Percentiles rank a stretch among this genome's conserved stretches.
These are phyloP conservation scores for Eupsittula cactorum DNA, from an alignment of 2,113 vertebrate species.

Conservation along the genomic window DNA sequence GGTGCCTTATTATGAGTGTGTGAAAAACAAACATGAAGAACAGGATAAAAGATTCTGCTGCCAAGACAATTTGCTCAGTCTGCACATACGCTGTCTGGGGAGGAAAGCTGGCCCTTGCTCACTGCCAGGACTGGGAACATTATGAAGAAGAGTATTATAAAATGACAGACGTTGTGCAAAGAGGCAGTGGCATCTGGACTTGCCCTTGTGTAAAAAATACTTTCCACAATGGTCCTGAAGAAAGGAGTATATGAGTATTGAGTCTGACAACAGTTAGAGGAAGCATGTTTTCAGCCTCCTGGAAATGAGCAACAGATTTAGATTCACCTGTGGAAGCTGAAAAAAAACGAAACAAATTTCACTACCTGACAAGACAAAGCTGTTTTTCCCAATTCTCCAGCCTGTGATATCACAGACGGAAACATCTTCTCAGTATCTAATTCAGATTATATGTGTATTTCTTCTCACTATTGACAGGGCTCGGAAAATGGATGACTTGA, in stretches of 20 bases:
- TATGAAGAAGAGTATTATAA: not conserved
- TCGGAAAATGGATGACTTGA: not conserved
- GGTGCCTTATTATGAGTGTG: not conserved
- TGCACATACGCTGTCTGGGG: fast-evolving
- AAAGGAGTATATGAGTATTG: not conserved
- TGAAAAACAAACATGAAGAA: not conserved
- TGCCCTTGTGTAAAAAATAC: not conserved
- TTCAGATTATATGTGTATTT: not conserved
- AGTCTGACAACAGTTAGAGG: not conserved
- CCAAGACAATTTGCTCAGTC: not conserved
- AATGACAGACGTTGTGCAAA: not conserved
- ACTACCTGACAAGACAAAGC: not conserved
- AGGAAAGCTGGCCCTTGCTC: not conserved
- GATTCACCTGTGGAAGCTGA: not conserved
- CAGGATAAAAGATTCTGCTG: not conserved
- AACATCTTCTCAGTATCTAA: not conserved
- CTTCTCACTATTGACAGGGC: not conserved
- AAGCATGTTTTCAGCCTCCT: not conserved
- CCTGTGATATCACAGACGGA: not conserved
- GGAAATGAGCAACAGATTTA: not conserved
- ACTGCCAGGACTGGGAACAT: not conserved
- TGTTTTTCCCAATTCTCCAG: not conserved
- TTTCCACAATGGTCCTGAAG: not conserved
- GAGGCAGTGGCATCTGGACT: not conserved
- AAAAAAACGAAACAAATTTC: not conserved